Conservation (phyloP, 1,140 invertebrate species). For the Luehdorfia chinensis region DNA sequence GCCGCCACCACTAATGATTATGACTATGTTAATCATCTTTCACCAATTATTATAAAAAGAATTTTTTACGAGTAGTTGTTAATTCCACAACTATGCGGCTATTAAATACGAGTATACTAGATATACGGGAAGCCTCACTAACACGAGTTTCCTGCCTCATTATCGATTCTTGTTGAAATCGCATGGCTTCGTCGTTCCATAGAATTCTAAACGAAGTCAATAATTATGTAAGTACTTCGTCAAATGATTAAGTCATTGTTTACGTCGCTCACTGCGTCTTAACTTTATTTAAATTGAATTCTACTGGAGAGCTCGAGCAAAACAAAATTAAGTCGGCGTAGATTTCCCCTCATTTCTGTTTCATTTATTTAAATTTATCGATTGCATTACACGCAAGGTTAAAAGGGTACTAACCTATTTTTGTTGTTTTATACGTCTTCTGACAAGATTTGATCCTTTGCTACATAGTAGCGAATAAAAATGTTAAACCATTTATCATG, state of each 20-base stretch:
- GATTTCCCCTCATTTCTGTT: conserved; percentile 8
- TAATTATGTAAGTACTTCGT: conserved; percentile 6
- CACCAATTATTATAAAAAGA: too few relatives aligned
- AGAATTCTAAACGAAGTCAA: conserved; percentile 8
- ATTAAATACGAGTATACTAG: too few relatives aligned
- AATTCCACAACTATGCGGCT: too few relatives aligned
- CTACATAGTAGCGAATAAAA: too few relatives aligned
- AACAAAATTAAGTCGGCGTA: neutral
- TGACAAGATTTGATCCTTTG: neutral
- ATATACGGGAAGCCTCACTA: conserved; percentile 15
- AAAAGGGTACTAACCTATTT: conserved; percentile 6
- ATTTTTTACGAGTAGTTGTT: too few relatives aligned
- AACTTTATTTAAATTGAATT: conserved; percentile 4
- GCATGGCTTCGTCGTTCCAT: conserved; percentile 7
- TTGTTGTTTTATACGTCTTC: conserved; percentile 6
- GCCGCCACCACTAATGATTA: too few relatives aligned
- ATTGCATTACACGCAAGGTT: conserved; percentile 12
- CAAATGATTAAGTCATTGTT: conserved; percentile 15
- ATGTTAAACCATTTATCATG: too few relatives aligned
- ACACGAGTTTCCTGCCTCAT: conserved; percentile 15
- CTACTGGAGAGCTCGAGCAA: neutral
- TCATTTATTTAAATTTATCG: conserved; percentile 17
- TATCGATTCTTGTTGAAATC: conserved; percentile 17
- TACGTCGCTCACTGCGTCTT: conserved; percentile 2
- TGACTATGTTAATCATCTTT: too few relatives aligned